phyloP scores from a whole-genome alignment of 1,140 invertebrate genomes.

The Caerostris darwini region DNA sequence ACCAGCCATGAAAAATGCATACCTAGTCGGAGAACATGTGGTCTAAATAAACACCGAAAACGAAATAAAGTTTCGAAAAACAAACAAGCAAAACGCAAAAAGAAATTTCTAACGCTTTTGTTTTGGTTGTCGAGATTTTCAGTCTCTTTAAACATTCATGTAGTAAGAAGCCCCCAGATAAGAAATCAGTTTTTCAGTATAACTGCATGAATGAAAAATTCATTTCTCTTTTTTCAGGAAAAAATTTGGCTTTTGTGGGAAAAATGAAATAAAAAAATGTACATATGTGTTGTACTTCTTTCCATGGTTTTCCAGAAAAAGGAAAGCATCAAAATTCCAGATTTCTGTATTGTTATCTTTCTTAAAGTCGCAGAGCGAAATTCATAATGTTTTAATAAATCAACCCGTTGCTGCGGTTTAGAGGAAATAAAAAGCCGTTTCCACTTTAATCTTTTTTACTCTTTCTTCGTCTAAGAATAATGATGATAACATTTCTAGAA shows the following conservation, averaged over 20 bases:
- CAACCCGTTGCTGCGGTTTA: constrained; percentile 2
- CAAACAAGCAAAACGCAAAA: neutral
- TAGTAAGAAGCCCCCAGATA: constrained; percentile 26
- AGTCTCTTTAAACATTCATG: constrained; percentile 53
- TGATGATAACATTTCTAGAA: too few relatives aligned
- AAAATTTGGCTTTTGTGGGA: neutral
- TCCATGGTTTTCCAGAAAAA: neutral
- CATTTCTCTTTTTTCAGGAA: neutral
- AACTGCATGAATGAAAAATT: constrained; percentile 39
- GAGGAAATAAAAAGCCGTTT: neutral
- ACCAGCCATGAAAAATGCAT: neutral
- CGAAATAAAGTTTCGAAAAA: neutral
- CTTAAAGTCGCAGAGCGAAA: constrained; percentile 11
- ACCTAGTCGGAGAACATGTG: neutral
- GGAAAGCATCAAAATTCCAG: neutral
- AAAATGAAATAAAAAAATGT: neutral
- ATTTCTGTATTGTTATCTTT: constrained; percentile 17
- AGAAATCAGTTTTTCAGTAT: constrained; percentile 47
- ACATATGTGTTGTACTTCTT: too few relatives aligned
- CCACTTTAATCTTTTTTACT: neutral
- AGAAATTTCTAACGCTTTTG: constrained; percentile 2
- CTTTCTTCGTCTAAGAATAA: too few relatives aligned
- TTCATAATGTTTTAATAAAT: constrained; percentile 69
- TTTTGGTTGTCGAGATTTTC: constrained; percentile 11
- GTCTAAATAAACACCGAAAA: constrained; percentile 28